These are phyloP conservation scores for Sminthurides bifidus DNA, from an alignment of 1,140 invertebrate species.

Conservation along the genomic window DNA sequence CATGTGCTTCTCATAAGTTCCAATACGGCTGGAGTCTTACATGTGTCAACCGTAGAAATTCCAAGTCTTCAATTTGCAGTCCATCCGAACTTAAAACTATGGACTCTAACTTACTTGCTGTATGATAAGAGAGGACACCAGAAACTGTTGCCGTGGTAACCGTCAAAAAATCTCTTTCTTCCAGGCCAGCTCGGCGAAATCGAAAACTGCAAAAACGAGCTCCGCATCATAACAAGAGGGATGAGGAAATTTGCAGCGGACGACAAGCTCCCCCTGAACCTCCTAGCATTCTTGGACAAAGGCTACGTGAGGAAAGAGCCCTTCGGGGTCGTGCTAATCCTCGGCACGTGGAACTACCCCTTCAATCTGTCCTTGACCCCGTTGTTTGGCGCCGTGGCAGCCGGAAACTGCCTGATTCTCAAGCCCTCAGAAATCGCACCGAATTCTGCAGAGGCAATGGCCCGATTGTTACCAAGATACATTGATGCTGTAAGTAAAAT, in stretches of 20 bases:
- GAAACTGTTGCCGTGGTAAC: no score
- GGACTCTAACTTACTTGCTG: no score
- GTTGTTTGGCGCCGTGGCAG: constrained; percentile 43
- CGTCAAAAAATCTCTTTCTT: no score
- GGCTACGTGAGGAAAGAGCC: constrained; percentile 11
- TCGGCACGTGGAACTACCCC: constrained; percentile 78
- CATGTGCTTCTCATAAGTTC: no score
- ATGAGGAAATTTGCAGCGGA: constrained; percentile 15
- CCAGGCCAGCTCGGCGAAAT: no score
- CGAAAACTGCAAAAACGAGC: constrained; percentile 12
- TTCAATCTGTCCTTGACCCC: constrained; percentile 57
- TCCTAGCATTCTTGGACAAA: constrained; percentile 9
- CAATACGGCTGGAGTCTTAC: no score
- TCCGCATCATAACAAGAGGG: neutral
- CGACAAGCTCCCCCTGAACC: constrained; percentile 17
- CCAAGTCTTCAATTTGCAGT: no score
- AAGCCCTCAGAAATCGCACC: constrained; percentile 70
- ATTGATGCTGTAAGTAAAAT: constrained; percentile 52
- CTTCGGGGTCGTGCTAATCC: constrained; percentile 42
- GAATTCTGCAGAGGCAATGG: constrained; percentile 58
- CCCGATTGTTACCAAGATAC: constrained; percentile 73
- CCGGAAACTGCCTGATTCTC: constrained; percentile 48
- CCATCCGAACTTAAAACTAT: no score
- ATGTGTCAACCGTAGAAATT: no score
- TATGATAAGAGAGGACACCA: no score